phyloP scores from a whole-genome alignment of 2,113 vertebrate species.

The Tamias sibiricus region DNA sequence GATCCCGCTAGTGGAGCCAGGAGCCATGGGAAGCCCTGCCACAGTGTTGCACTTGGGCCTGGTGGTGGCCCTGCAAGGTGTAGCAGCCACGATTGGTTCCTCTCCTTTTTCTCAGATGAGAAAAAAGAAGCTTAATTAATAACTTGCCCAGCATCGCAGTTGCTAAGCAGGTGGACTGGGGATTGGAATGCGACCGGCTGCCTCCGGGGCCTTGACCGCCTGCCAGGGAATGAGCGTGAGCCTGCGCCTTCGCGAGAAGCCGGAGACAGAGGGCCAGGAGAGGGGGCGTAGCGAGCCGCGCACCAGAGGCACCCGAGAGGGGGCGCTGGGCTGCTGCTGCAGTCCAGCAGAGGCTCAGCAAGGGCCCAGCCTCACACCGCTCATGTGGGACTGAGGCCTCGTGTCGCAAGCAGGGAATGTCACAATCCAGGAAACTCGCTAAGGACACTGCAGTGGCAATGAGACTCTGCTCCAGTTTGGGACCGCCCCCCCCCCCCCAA shows the following conservation, averaged over 20 bases:
- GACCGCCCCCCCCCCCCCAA: no score
- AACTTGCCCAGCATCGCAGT: background rate
- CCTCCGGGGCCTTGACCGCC: background rate
- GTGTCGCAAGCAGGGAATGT: rapidly evolving
- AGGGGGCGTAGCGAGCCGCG: rapidly evolving
- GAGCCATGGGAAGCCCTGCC: background rate
- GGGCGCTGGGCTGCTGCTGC: background rate
- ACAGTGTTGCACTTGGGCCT: background rate
- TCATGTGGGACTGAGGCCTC: rapidly evolving
- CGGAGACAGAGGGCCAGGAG: no score
- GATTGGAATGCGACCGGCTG: background rate
- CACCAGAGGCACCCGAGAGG: rapidly evolving
- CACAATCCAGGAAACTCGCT: background rate
- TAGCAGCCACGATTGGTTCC: background rate
- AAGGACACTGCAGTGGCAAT: rapidly evolving
- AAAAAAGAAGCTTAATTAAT: background rate
- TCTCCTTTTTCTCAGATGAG: background rate
- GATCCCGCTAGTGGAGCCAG: background rate
- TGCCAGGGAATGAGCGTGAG: background rate
- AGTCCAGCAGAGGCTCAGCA: rapidly evolving
- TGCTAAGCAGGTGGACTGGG: background rate
- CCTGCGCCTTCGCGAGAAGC: background rate
- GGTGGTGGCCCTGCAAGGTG: background rate
- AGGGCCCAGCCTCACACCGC: rapidly evolving
- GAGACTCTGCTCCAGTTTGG: background rate